Base-by-base conservation (phyloP, 2,888 invertebrate genomes). In the Volucella inanis region DNA sequence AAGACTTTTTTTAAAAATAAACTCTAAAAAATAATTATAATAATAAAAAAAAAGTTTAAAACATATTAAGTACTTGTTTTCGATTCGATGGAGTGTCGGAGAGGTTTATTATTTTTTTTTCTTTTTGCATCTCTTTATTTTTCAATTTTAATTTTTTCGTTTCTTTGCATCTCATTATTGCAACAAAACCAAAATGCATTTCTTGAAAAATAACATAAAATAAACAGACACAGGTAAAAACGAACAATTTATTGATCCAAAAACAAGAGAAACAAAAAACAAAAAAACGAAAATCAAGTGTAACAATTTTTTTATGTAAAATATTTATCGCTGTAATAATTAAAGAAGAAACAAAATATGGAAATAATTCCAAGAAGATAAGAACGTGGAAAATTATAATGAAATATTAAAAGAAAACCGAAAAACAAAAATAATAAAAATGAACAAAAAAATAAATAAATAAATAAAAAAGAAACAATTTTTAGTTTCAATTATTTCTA, bases 261-360 rank as follows among this genome's bases (percentile, higher is more conserved):
- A 31, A 57, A 64, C n/a, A 74, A 61, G 71, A 11, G 65, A 67
- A 77, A 67, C 18, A 15, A 31, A 31, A 78, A 64, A 67, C 39
- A 64, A 15, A 31, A 31, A 78, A 64, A 67, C 39, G 62, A 72
- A 22, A 31, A 31, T 31, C 31, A 31, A 4, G 31, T 31, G 31
- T 31, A 31, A 31, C 31, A 31, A 31, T 31, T 31, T 71, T 84
- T 80, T 65, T 71, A 84, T 84, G 84, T 84, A 84, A 75, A 75
- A 84, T 84, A 84, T 84, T 31, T 83, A 79, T 80, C 70, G 75
- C 75, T 78, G 70, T 79, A 79, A 79, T 81, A 72, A 81, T 72
- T 68, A 50, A 75, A 57, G 43, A 47, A 75, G 59, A 75, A 31
- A 31, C 31, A 71, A 68, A 75, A 71, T 57, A 18, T 43, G 18